phyloP scores from a whole-genome alignment of 2,888 invertebrate species.

The Lepidocyrtoides sp. region DNA sequence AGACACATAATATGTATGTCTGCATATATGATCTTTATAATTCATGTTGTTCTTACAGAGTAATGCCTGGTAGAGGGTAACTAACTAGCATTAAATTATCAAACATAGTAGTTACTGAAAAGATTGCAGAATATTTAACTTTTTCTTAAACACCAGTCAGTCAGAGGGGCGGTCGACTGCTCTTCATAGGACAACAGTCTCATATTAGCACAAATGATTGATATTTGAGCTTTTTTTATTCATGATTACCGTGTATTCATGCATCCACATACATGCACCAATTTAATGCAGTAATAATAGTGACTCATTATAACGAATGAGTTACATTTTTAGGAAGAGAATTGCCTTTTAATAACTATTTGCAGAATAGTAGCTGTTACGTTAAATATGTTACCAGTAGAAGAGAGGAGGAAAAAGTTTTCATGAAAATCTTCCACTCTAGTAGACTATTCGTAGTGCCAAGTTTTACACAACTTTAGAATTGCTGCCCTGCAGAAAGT shows the following conservation, averaged over 20 bases:
- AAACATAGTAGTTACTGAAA: too few relatives aligned
- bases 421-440: background rate
- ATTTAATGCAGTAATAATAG: too few relatives aligned
- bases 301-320: too few relatives aligned
- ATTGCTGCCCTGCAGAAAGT: background rate
- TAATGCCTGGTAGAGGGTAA: too few relatives aligned
- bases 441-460: background rate
- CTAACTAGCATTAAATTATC: too few relatives aligned
- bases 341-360: too few relatives aligned
- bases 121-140: too few relatives aligned
- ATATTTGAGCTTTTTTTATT: background rate
- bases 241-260: background rate
- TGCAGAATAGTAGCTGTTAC: background rate
- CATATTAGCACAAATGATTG: conserved; percentile 20
- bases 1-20: too few relatives aligned
- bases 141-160: conserved; percentile 3
- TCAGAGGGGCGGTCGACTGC: background rate
- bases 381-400: background rate
- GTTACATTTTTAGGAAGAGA: too few relatives aligned
- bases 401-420: background rate
- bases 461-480: background rate
- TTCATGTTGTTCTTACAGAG: too few relatives aligned
- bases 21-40: too few relatives aligned
- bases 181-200: background rate
- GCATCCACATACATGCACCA: conserved; percentile 2